Base-by-base conservation (phyloP, 2,797 vertebrate genomes). In the Apogon talboti region DNA sequence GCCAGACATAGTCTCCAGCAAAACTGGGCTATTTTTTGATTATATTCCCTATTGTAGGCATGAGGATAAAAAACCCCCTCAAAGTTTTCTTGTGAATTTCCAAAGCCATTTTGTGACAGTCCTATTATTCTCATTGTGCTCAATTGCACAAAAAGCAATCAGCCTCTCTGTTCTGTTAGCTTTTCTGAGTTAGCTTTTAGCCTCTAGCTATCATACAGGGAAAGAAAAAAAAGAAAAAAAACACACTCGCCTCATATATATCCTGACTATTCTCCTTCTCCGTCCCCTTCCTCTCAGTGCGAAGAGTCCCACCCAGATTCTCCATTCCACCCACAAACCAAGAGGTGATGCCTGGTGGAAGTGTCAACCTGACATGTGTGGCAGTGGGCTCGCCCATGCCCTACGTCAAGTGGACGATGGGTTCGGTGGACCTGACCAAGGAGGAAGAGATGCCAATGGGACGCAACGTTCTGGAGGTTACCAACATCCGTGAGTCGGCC, bases 301-400 rank as follows among this genome's bases (percentile, higher is more conserved):
- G 98, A 2, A 96, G 96, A 2, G 97, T 99, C 78, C 96, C 98
- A 50, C 98, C 98, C 48, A 96, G 98, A 73, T 99, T 99, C 93
- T 99, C 98, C 87, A 99, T 99, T 87, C 98, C 97, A 69, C 98
- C 98, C 12, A 96, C 93, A 89, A 95, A 95, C 92, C 95, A 97
- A 0, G 97, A 99, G 91, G 97, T 99, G 89, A 99, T 99, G 97
- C 97, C 97, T 0, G 96, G 96, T 0, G 98, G 98, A 87, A 96
- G 95, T 0, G 94, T 99, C 71, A 99, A 99, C 91, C 95, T 99
- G 73, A 99, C 98, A 0, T 99, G 98, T 0, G 97, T 99, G 60
- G 98, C 98, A 0, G 97, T 99, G 41, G 98, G 98, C 0, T 96
- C 98, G 0, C 98, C 98, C 0, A 99, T 99, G 98, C 98, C 98